Base-by-base conservation (phyloP, 2,888 invertebrate species). In the Monochamus alternatus region DNA sequence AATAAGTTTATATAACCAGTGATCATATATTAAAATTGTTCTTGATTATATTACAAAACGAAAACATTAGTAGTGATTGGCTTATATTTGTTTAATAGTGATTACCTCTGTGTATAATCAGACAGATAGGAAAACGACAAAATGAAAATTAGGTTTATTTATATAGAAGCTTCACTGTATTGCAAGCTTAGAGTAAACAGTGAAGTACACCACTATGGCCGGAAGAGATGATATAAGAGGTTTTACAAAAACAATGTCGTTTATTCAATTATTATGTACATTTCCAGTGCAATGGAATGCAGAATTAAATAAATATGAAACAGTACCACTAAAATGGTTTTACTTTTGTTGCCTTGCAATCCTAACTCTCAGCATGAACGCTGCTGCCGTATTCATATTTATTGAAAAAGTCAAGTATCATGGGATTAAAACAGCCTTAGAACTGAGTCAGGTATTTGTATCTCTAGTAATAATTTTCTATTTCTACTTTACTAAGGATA, bases 281-380 rank as follows among this genome's bases (percentile, higher is more conserved):
- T 71, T 71, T 52, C 71, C 71, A 8, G 52, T 63, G 22, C 59
- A 52, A 52, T 63, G 44, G 47, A 63, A 71, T 52, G 8, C 44
- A 22, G 5, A 30, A 38, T n/a, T 63, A 63, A 63, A 71, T 14
- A 47, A 14, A 52, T 71, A 59, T 43, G 71, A 71, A 63, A 52
- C 14, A n/a, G 10, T 47, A 31, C 32, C 62, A 5, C 14, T 71
- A 4, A 62, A 52, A 14, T 63, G 51, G 63, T 52, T 31, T n/a
- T 71, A 71, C 38, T 38, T 71, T 9, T 38, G 62, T 1, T 63
- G 44, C 10, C 8, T 59, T n/a, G n/a, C 52, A 38, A 7, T 52
- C n/a, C 38, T 63, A 14, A 43, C 31, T 3, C 7, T 47, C 5
- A 71, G 47, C 52, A 63, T 71, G 71, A 38, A 3, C n/a, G n/a